Evolutionary conservation across 2,113 vertebrate species (phyloP), one percentile per base, ranked within the genome.

Genomic region (Rhegmatorhina hoffmannsi): DNA sequence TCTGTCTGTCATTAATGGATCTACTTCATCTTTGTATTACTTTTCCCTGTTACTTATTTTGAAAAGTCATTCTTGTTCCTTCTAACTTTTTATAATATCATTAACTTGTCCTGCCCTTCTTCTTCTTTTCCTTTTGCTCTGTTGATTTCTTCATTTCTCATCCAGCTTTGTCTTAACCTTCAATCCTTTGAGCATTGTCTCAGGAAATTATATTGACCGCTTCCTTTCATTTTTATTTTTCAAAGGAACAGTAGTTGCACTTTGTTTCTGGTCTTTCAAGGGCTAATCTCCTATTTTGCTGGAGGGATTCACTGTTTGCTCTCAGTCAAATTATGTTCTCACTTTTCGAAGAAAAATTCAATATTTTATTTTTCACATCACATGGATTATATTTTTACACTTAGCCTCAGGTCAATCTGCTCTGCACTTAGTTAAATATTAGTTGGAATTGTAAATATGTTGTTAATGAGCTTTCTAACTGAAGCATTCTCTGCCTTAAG

Each of bases 221-320:
- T 89, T 94, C 40, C 90, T 92, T 95, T 95, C 55, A 44, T 77
- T 95, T 50, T 87, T 90, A 23, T 92, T 93, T 94, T 95, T 94
- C 92, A 89, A 70, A 97, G 94, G 64, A 89, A 72, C n/a, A 74
- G 23, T 87, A 59, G 56, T 63, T 86, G 23, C 47, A 82, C 82
- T 88, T 88, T 70, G 34, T 74, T 92, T 96, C 68, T 90, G 38
- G 46, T 66, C 59, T 89, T 92, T 74, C 56, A 81, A 67, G 47
- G 55, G 24, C 38, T 84, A 31, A 20, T 86, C 36, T 88, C 10
- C 24, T 66, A 2, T 90, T 77, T 70, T 67, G 34, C 50, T 81
- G 46, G n/a, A 93, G n/a, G 64, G 36, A 59, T 58, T 83, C 33
- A 36, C 40, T 85, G 12, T 90, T 83, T 76, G 17, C 23, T 68